These are phyloP conservation scores for Platycheirus rosarum DNA, from an alignment of 2,888 invertebrate genomes.

Conservation along the genomic window DNA sequence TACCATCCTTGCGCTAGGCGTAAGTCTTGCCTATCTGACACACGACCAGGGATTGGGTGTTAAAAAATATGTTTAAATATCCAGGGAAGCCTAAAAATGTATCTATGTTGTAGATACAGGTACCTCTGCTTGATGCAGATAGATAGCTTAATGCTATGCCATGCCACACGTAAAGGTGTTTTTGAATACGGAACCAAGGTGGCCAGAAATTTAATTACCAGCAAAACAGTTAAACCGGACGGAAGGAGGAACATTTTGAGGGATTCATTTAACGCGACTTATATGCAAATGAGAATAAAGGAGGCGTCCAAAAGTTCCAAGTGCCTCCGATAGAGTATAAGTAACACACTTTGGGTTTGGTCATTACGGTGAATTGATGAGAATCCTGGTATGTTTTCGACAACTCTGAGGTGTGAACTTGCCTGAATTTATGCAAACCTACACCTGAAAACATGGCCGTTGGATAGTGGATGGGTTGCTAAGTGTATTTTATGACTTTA, in stretches of 20 bases:
- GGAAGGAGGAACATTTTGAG: constrained; percentile 20
- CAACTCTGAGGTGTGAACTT: constrained; percentile 50
- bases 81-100: constrained; percentile 29
- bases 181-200: constrained; percentile 14
- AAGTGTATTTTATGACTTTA: constrained; percentile 24
- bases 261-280: constrained; percentile 49
- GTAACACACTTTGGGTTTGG: constrained; percentile 19
- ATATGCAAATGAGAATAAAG: constrained; percentile 52
- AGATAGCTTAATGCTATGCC: constrained; percentile 30
- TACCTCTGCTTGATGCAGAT: constrained; percentile 10
- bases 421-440: constrained; percentile 33
- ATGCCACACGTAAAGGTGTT: constrained; percentile 21
- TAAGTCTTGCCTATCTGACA: constrained; percentile 43
- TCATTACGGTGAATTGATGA: constrained; percentile 55
- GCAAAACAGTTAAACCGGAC: constrained; percentile 19
- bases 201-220: constrained; percentile 62
- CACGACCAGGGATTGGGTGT: constrained; percentile 2
- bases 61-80: constrained; percentile 32
- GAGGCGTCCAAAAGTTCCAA: not conserved
- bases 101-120: too few species aligned
- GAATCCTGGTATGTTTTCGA: constrained; percentile 13
- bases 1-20: constrained; percentile 22
- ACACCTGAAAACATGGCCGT: not conserved
- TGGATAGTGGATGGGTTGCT: not conserved
- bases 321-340: not conserved